Evolutionary conservation across 2,888 invertebrate genomes (phyloP), one percentile per base, ranked within the genome.

Genomic region (Drosophila mettleri): DNA sequence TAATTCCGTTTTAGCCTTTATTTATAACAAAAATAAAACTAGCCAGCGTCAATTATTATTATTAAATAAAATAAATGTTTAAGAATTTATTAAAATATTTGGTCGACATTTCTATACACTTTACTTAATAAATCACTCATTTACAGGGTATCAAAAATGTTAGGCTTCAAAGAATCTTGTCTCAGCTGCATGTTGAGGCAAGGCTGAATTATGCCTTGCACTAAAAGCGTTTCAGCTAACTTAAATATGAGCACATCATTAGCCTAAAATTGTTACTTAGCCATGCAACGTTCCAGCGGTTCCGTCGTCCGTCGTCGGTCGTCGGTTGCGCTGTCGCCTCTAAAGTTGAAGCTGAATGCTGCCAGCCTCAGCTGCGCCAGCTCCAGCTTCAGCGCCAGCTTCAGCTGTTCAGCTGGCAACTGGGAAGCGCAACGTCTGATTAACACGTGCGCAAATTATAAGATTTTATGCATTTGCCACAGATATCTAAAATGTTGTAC

Each of bases 381-480:
- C 31, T 20, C 0, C 4, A 20, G 31, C 48, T 22, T 0, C 5
- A 22, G 33, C 48, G 7, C 0, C 18, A 22, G n/a, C 33, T 6
- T 4, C 8, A 49, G 48, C 48, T 58, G 51, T 6, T 4, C 8
- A 49, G 48, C 48, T 58, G 51, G 46, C 52, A 63, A 48, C 36
- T 48, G 27, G 64, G 52, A 51, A 55, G 61, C 33, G 20, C 81
- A 84, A 78, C 78, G 89, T 88, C 84, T 88, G 89, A 84, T 88
- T 85, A 85, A 85, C 84, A 85, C 84, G 84, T 85, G 89, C 89
- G 89, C 84, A 85, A 85, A 85, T 85, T 85, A 85, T 85, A 88
- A 88, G 88, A 88, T 87, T 85, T 88, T 84, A 86, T 88, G 85
- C 87, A 88, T 83, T 83, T 86, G 83, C 86, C 83, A 88, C 83